Base-by-base conservation (phyloP, 35 echinoderm and acorn worm genomes). In the Holothuria glaberrima region DNA sequence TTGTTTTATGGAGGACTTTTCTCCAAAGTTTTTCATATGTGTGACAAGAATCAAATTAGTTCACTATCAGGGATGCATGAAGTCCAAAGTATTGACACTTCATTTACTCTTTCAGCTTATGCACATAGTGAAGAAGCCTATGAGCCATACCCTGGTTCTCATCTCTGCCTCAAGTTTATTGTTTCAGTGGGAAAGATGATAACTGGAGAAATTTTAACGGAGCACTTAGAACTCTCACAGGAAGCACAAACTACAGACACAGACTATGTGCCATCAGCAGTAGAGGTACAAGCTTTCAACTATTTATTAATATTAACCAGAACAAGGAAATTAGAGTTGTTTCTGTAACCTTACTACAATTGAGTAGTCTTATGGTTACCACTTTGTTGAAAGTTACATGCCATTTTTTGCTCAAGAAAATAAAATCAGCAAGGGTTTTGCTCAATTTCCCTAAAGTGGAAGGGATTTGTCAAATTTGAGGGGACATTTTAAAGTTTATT, bases 41-140 rank as follows among this genome's bases (percentile, higher is more conserved):
- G 16, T 67, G 63, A 24, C 21, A 67, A 16, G 16, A 6, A 24
- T 67, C 63, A 67, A 67, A 16, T 67, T 67, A 67, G 6, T 30
- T 16, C 4, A 5, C 44, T 46, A n/a, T n/a, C n/a, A n/a, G n/a
- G n/a, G n/a, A n/a, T n/a, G n/a, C n/a, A n/a, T n/a, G n/a, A n/a
- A n/a, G 36, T 7, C 36, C 36, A 41, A 41, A 2, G 7, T 4
- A 41, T 7, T 41, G 50, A 14, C 66, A 10, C 1, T 69, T 69
- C 9, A 41, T 38, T 48, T 44, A 16, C 30, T 3, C 38, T 48
- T 48, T 61, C 56, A 99, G 97, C 89, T 58, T 92, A 94, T 68
- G 78, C 71, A 28, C 91, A 99, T 56, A 92, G 94, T 91, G 93
- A 99, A 48, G 97, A 99, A 31, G 97, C 97, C 19, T 99, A 99